Evolutionary conservation across 2,888 invertebrate genomes (phyloP).

Genomic region (Tryphoninae sp.): DNA sequence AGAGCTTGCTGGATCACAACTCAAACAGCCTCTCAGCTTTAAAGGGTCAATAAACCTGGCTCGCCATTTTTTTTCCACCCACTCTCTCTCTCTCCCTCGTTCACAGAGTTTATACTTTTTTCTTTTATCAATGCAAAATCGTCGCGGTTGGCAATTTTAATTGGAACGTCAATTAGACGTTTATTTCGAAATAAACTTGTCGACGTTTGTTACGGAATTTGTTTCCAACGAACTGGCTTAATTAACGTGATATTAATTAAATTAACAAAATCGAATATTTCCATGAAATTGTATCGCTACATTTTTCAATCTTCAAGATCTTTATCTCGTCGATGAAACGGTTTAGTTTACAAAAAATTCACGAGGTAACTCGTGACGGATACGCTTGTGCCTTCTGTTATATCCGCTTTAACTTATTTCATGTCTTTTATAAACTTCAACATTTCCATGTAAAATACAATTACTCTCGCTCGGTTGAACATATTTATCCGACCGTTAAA

Average conservation of each 20-base stretch:
- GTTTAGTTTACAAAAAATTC: too few relatives aligned
- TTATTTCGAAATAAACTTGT: too few relatives aligned
- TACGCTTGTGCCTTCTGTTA: background rate
- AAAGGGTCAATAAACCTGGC: conserved; percentile 63
- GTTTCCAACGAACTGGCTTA: too few relatives aligned
- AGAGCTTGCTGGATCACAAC: conserved; percentile 11
- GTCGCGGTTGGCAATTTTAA: background rate
- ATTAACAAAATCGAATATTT: too few relatives aligned
- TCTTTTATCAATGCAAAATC: conserved; percentile 3
- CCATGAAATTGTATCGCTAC: too few relatives aligned
- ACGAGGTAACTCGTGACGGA: too few relatives aligned
- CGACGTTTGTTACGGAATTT: too few relatives aligned
- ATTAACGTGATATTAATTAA: too few relatives aligned
- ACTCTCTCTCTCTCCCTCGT: background rate
- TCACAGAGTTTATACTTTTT: conserved; percentile 20
- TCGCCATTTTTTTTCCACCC: conserved; percentile 16
- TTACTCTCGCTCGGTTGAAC: conserved; percentile 22
- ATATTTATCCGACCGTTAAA: conserved; percentile 43
- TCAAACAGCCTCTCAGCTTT: conserved; percentile 56
- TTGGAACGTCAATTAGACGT: too few relatives aligned
- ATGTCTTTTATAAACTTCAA: conserved; percentile 33
- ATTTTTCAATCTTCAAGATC: too few relatives aligned
- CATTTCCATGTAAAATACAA: conserved; percentile 42
- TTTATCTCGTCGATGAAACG: too few relatives aligned
- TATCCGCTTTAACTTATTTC: conserved; percentile 41